Evolutionary conservation across 2,113 vertebrate genomes (phyloP), one percentile per base, ranked within the genome.

Genomic region (Cichladusa arquata): DNA sequence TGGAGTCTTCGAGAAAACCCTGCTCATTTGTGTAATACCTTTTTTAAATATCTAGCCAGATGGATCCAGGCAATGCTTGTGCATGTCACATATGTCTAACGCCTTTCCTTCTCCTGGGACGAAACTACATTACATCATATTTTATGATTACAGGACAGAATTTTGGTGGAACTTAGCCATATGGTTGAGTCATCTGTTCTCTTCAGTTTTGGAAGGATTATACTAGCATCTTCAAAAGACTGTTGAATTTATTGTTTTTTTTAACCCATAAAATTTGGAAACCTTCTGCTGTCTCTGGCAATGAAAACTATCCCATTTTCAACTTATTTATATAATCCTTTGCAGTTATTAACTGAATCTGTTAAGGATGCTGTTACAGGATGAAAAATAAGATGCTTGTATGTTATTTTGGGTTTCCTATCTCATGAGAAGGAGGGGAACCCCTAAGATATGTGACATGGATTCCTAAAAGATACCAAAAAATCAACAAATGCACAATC

Each of bases 131-230:
- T 97, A 96, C 97, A 95, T 97, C 96, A 97, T 96, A 78, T 96
- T 97, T 97, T 96, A 92, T 92, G 90, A 96, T 97, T 97, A 97
- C 94, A 95, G 44, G 95, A 92, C 95, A 97, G 95, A 96, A 95
- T 96, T 96, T 94, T 87, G 96, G 94, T 98, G 97, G 97, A 97
- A 93, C 90, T 42, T 64, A 50, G 95, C 97, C 97, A 98, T 96
- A 83, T 96, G 95, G 84, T 93, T 97, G 95, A 97, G 90, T 98
- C 97, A 98, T 98, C 94, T 97, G 96, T 95, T 97, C 96, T 96
- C 61, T 93, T 72, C 66, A 76, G 85, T 87, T 93, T 88, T 97
- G 88, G 85, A 91, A 90, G 88, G 83, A 95, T 96, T 97, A 93
- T 71, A 72, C 94, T 82, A 80, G 47, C 61, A 80, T 97, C 95